These are phyloP conservation scores for Uloborus diversus DNA, from an alignment of 1,140 invertebrate genomes.

Conservation along the genomic window DNA sequence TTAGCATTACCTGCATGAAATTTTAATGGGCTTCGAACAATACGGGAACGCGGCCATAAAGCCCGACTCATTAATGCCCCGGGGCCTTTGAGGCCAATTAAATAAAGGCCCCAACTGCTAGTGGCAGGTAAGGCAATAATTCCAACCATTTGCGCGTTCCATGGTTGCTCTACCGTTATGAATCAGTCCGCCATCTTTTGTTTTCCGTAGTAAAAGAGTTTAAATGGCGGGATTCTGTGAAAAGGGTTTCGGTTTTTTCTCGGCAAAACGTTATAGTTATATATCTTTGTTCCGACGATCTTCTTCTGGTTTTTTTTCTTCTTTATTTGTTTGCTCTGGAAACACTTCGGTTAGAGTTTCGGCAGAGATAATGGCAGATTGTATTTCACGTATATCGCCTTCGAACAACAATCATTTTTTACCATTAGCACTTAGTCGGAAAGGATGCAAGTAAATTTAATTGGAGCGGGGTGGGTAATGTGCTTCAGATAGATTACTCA, in stretches of 20 bases:
- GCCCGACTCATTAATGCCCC: slow-evolving; percentile 39
- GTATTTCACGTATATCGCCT: neutral
- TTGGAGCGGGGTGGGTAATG: too few relatives aligned
- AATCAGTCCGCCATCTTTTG: slow-evolving; percentile 32
- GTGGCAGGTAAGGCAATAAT: slow-evolving; percentile 26
- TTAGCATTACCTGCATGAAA: slow-evolving; percentile 49
- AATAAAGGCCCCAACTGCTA: slow-evolving; percentile 30
- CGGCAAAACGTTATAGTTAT: neutral
- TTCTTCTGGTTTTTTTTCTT: neutral
- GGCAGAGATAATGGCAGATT: neutral
- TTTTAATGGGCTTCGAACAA: slow-evolving; percentile 46
- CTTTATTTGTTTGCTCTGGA: neutral
- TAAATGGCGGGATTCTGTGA: neutral
- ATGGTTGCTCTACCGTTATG: neutral
- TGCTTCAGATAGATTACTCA: too few relatives aligned
- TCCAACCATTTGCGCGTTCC: slow-evolving; percentile 13
- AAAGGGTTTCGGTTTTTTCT: neutral
- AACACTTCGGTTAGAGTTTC: neutral
- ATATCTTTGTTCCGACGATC: neutral
- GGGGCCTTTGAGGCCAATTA: slow-evolving; percentile 45
- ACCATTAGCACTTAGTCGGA: neutral
- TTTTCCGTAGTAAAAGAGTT: neutral
- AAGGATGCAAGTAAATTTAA: too few relatives aligned
- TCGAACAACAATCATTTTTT: neutral
- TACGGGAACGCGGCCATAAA: slow-evolving; percentile 37